phyloP scores from a whole-genome alignment of 2,797 vertebrate species.

The Macrochelys suwanniensis region DNA sequence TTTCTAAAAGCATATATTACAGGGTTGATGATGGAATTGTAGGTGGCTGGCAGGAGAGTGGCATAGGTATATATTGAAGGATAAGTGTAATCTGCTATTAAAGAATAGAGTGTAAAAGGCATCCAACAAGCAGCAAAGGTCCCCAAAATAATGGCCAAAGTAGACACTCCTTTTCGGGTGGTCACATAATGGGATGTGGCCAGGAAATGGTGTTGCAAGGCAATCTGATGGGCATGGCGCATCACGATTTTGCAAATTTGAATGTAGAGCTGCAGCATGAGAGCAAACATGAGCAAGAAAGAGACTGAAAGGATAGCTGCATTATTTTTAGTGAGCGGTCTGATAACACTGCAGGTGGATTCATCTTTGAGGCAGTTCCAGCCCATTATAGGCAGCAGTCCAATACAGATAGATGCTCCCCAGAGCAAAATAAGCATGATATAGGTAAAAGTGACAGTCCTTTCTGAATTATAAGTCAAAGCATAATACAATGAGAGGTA shows the following conservation, averaged over 20 bases:
- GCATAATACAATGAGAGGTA: constrained; percentile 99
- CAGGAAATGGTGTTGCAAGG: constrained; percentile 98
- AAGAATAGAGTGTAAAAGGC: constrained; percentile 97
- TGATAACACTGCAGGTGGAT: constrained; percentile 95
- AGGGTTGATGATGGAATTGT: constrained; percentile 99
- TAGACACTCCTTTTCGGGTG: constrained; percentile 97
- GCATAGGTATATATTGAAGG: constrained; percentile 98
- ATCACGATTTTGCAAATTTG: constrained; percentile 99
- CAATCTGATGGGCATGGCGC: constrained; percentile 98
- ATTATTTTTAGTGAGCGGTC: constrained; percentile 98
- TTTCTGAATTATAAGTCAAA: constrained; percentile 97
- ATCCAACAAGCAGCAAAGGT: constrained; percentile 99
- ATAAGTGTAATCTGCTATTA: constrained; percentile 97
- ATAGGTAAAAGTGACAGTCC: constrained; percentile 97
- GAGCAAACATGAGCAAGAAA: constrained; percentile 96
- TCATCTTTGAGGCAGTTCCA: constrained; percentile 97
- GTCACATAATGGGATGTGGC: constrained; percentile 98
- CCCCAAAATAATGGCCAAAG: constrained; percentile 96
- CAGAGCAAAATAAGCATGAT: constrained; percentile 96
- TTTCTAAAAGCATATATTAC: constrained; percentile 99
- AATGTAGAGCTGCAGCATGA: constrained; percentile 98
- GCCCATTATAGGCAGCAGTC: constrained; percentile 94
- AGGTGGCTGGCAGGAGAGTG: constrained; percentile 97
- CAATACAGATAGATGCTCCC: constrained; percentile 94
- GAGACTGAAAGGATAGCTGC: constrained; percentile 94